Evolutionary conservation across 2,888 invertebrate genomes (phyloP), one percentile per base, ranked within the genome.

Genomic region (Drosophila mimetica): DNA sequence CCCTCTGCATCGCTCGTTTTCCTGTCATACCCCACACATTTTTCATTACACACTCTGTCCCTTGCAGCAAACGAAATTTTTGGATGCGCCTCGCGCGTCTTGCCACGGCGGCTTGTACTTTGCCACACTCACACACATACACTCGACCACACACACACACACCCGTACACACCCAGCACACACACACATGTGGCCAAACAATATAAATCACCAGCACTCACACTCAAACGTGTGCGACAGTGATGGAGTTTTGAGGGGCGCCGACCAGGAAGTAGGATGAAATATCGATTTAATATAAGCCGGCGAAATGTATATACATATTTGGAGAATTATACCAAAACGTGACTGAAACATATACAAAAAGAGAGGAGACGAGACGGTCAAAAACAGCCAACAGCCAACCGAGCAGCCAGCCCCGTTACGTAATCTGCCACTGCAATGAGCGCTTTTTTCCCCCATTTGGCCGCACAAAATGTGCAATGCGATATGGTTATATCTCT

Each of bases 41-140:
- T 81, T 86, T 77, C 86, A 86, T 83, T 79, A 77, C 80, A 71
- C 75, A 51, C 70, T 51, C 77, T 86, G 86, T 73, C 83, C 80
- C 60, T 65, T 82, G 83, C 81, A 81, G 83, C 71, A 69, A 61
- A 60, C 50, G 70, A 54, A 67, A 70, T 71, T 71, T 84, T 85
- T 66, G 82, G 76, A 81, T 71, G 78, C 81, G 75, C 57, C 81
- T 81, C 65, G 60, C 70, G 69, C 66, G 67, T 64, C 69, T 70
- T 59, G 52, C 70, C 65, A 61, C 79, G 63, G 66, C 66, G 60
- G 54, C 64, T 54, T 69, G 51, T 70, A 70, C 47, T 70, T 71
- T 71, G 53, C 58, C 71, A 71, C 67, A 71, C 76, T 67, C 72
- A n/a, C 54, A 41, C 61, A 36, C 65, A 55, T 34, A 46, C 64